Evolutionary conservation across 2,113 vertebrate species (phyloP).

Genomic region (Lepus timidus): DNA sequence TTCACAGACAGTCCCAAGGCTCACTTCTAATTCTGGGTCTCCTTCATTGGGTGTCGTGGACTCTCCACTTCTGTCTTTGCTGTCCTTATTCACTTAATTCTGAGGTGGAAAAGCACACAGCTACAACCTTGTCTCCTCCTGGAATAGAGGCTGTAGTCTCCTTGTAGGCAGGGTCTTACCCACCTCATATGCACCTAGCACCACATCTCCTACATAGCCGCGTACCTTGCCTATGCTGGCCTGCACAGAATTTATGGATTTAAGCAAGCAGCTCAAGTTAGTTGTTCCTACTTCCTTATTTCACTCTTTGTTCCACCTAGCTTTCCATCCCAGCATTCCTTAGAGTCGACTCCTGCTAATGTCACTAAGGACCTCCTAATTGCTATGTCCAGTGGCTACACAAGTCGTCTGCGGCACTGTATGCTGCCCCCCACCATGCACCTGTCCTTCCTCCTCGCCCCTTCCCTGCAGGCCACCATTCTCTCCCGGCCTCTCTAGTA

Average conservation of each 20-base stretch:
- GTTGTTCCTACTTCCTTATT: slow-evolving; percentile 5
- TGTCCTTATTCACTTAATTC: not conserved
- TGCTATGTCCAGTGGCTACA: not conserved
- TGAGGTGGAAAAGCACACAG: not conserved
- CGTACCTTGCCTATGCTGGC: not conserved
- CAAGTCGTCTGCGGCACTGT: no score
- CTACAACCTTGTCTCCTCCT: not conserved
- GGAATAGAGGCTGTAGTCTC: not conserved
- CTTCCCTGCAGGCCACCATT: not conserved
- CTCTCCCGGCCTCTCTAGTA: not conserved
- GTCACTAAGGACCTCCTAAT: not conserved
- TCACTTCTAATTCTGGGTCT: not conserved
- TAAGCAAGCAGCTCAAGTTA: not conserved
- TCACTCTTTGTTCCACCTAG: not conserved
- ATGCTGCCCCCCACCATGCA: not conserved
- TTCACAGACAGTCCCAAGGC: not conserved
- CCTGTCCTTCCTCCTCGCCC: no score
- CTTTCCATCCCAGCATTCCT: not conserved
- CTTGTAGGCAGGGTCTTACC: not conserved
- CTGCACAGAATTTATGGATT: not conserved
- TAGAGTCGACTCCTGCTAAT: not conserved
- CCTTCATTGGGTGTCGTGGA: not conserved
- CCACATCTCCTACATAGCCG: not conserved
- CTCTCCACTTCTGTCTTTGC: not conserved
- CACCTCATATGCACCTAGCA: not conserved